Conservation (phyloP, 2,888 invertebrate species). For the Ashinkailepas kermadecensis region DNA sequence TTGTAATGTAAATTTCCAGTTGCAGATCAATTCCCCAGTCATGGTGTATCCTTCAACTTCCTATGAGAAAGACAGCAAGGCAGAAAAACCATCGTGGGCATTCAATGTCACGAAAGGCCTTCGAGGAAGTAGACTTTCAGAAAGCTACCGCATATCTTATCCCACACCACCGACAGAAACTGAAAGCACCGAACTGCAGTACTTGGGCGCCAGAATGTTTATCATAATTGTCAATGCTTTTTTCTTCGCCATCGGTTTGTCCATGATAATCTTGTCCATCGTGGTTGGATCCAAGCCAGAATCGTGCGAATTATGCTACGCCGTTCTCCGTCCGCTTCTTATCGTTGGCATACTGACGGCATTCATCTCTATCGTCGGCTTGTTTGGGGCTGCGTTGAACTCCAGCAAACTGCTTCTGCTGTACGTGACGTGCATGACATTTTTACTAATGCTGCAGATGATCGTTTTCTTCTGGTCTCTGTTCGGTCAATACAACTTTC, state of each 20-base stretch:
- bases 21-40: no score
- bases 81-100: not conserved
- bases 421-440: not conserved
- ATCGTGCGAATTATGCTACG: not conserved
- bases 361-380: not conserved
- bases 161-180: not conserved
- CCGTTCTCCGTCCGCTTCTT: not conserved
- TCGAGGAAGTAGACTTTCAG: not conserved
- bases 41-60: no score
- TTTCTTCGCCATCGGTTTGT: not conserved
- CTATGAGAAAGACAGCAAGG: not conserved
- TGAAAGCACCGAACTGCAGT: not conserved
- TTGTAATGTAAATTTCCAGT: no score
- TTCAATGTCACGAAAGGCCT: not conserved
- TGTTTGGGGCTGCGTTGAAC: not conserved
- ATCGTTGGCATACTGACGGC: not conserved
- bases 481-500: not conserved
- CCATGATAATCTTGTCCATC: not conserved
- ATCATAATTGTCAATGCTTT: not conserved
- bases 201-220: not conserved
- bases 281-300: not conserved
- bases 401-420: not conserved
- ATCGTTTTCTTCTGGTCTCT: slow-evolving; percentile 1
- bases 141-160: not conserved
- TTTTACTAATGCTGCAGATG: not conserved